Evolutionary conservation across 1,140 invertebrate species (phyloP).

Genomic region (Varroa destructor): DNA sequence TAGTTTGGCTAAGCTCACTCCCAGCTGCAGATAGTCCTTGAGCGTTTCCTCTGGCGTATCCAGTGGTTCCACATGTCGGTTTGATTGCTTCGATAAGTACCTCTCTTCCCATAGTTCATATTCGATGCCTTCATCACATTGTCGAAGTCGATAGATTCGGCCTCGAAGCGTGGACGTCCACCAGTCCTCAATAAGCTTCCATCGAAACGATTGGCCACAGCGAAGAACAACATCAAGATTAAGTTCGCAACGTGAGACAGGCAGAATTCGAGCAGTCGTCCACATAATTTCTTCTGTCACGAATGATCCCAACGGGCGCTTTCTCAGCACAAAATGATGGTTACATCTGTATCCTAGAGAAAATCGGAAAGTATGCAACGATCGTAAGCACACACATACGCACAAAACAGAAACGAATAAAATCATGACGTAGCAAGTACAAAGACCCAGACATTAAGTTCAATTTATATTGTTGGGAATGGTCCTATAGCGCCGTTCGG

Average conservation of each 20-base stretch:
- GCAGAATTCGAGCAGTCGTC: not conserved
- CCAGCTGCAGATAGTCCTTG: slow-evolving; percentile 43
- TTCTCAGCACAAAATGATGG: no score
- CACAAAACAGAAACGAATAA: no score
- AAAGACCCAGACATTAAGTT: no score
- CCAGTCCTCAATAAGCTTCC: slow-evolving; percentile 26
- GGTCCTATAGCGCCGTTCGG: no score
- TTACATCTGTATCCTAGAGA: no score
- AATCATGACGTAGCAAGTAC: no score
- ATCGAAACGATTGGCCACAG: slow-evolving; percentile 33
- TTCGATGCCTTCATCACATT: slow-evolving; percentile 11
- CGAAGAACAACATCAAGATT: slow-evolving; percentile 31
- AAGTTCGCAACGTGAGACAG: slow-evolving; percentile 23
- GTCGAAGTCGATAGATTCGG: slow-evolving; percentile 19
- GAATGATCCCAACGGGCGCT: no score
- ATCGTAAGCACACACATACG: no score
- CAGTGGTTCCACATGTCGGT: not conserved
- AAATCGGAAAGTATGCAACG: no score
- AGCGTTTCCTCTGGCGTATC: slow-evolving; percentile 34
- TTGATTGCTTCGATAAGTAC: slow-evolving; percentile 4
- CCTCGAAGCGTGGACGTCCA: slow-evolving; percentile 27
- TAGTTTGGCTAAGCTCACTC: slow-evolving; percentile 50
- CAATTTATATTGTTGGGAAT: no score
- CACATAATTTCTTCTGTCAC: not conserved
- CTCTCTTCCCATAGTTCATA: slow-evolving; percentile 28